Evolutionary conservation across 1,140 invertebrate genomes (phyloP), one percentile per base, ranked within the genome.

Genomic region (Babylonia areolata): DNA sequence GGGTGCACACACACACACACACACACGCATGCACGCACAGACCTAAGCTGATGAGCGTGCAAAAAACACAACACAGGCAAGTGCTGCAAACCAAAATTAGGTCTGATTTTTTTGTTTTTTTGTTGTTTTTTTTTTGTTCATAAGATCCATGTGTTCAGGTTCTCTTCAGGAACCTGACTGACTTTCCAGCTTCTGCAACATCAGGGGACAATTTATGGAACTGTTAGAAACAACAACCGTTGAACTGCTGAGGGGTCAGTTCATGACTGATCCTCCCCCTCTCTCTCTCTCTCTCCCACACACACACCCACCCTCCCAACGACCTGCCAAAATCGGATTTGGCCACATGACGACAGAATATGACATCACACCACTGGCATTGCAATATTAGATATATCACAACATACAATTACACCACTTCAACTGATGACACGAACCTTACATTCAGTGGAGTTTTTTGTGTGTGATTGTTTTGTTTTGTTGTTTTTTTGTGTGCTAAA

Each of bases 161-260:
- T 28, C 6, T 40, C 15, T 17, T 40, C 35, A n/a, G n/a, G n/a
- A n/a, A n/a, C n/a, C n/a, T n/a, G n/a, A n/a, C 40, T 77, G 37
- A 40, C 6, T 2, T 40, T 77, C 15, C 75, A 37, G 11, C 6
- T 28, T 40, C 75, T 77, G 75, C 40, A 77, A 77, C 75, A 77
- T 77, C 75, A 77, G 75, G 75, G 39, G 39, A 77, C 75, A 77
- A 77, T 77, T 73, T 77, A 77, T 40, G 75, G 75, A 77, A 77
- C 75, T 40, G 75, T 40, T 40, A 40, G 75, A 77, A 77, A 77
- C 75, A 77, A 77, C 75, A 77, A 77, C 75, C 3, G 17, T 40
- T 64, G 58, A 64, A 64, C 5, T 5, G 58, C 15, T 12, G 58
- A 2, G 58, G 58, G 58, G 58, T 0, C 0, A 23, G 58, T 12